phyloP scores from a whole-genome alignment of 2,888 invertebrate species.

The Nomada lathburiana region DNA sequence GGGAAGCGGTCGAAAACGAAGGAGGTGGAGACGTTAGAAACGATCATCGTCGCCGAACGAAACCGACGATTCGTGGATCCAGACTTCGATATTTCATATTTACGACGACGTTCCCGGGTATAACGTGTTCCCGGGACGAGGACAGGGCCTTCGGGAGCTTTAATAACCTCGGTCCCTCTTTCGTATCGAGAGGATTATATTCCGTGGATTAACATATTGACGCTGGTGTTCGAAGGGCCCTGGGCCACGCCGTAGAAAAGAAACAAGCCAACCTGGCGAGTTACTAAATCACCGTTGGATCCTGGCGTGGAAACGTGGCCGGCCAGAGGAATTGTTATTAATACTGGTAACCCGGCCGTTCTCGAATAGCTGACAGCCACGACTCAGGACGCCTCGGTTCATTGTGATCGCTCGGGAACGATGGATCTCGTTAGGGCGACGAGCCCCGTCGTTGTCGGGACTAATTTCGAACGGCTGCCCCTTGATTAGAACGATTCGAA shows the following conservation, averaged over 20 bases:
- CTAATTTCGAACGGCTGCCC: slow-evolving; percentile 36
- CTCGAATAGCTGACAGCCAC: slow-evolving; percentile 71
- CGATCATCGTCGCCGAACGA: slow-evolving; percentile 64
- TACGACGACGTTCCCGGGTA: slow-evolving; percentile 81
- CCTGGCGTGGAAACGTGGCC: slow-evolving; percentile 75
- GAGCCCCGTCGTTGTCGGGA: slow-evolving; percentile 49
- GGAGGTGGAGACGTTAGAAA: slow-evolving; percentile 61
- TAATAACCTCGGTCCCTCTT: slow-evolving; percentile 77
- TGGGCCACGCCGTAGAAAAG: slow-evolving; percentile 42
- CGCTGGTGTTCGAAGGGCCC: slow-evolving; percentile 72
- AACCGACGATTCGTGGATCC: slow-evolving; percentile 72
- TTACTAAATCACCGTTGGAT: slow-evolving; percentile 81
- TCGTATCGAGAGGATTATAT: slow-evolving; percentile 78
- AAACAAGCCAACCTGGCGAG: slow-evolving; percentile 75
- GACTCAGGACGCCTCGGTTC: slow-evolving; percentile 50
- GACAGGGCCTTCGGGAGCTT: slow-evolving; percentile 70
- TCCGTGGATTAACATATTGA: slow-evolving; percentile 84
- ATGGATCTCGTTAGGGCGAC: slow-evolving; percentile 70
- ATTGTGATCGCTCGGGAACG: slow-evolving; percentile 49
- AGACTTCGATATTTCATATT: slow-evolving; percentile 84
- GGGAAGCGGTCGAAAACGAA: slow-evolving; percentile 9
- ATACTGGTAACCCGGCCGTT: slow-evolving; percentile 72
- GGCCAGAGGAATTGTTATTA: slow-evolving; percentile 78
- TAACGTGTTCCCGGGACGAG: slow-evolving; percentile 65
- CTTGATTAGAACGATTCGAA: slow-evolving; percentile 37